A percentile compares a stretch with the other conserved stretches of the same genome.
These are phyloP conservation scores for Microplitis deprimator DNA, from an alignment of 2,888 invertebrate genomes.

Conservation along the genomic window DNA sequence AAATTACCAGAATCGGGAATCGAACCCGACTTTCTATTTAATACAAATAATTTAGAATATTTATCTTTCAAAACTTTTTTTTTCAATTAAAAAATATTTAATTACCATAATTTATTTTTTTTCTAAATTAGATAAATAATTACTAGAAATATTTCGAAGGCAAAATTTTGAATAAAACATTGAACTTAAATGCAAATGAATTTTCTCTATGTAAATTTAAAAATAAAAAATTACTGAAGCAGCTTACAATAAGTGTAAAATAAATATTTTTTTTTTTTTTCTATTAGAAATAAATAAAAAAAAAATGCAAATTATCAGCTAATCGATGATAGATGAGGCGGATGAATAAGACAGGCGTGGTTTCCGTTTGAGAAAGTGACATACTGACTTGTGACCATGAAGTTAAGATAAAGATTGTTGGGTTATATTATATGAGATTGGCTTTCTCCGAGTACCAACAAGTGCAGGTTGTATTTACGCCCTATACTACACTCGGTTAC, in stretches of 20 bases:
- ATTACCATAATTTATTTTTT: too few species aligned
- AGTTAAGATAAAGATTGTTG: neutral
- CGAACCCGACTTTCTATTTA: too few species aligned
- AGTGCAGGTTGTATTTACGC: constrained; percentile 6
- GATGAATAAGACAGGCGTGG: constrained; percentile 50
- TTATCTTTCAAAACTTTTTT: too few species aligned
- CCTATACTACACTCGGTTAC: neutral
- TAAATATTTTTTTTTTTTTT: too few species aligned
- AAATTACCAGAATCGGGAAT: too few species aligned
- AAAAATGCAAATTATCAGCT: constrained; percentile 34
- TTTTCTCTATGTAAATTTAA: neutral
- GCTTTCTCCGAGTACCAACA: constrained; percentile 46
- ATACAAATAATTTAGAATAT: too few species aligned
- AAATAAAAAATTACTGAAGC: neutral
- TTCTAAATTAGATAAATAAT: neutral
- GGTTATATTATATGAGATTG: constrained; percentile 13
- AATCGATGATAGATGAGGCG: constrained; percentile 41
- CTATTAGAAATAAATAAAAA: neutral
- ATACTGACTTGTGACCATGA: constrained; percentile 49
- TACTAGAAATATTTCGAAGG: neutral
- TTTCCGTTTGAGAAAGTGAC: constrained; percentile 55
- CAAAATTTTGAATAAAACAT: neutral
- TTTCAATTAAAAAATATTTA: too few species aligned
- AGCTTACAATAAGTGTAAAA: neutral
- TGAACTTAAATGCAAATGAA: neutral